Base-by-base conservation (phyloP, 2,888 invertebrate genomes). In the Tenthredo amoena region DNA sequence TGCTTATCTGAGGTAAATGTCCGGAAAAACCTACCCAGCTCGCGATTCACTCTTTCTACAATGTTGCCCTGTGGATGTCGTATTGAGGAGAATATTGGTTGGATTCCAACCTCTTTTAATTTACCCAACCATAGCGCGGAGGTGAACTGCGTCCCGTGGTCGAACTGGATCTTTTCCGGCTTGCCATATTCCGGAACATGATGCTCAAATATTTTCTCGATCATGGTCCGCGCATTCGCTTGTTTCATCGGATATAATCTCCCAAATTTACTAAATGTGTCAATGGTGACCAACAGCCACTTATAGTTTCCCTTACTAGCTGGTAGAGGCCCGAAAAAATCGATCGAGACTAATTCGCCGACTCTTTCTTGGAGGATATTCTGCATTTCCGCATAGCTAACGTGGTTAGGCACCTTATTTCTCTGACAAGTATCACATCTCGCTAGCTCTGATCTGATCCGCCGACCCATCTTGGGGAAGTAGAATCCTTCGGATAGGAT, bases 301-400 rank as follows among this genome's bases (percentile, higher is more conserved):
- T 34, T 18, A 18, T 55, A 79, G 9, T 79, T 50, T 21, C 79
- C 58, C 26, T 55, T 26, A 37, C 55, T 79, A 1, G 79, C 79
- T 3, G 79, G 58, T 9, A 79, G 31, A 9, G 79, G 79, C 18
- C 79, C 79, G 34, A 79, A 79, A 58, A 55, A 79, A 34, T 79
- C 79, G 6, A 79, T 79, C 3, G 79, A 79, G 1, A 79, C 40
- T 58, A 79, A n/a, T 4, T 79, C 58, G 7, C 58, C 58, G 3
- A 79, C 58, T 10, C n/a, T 58, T 0, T 34, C 12, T 1, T 37
- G 58, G 1, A 79, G 5, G 15, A 79, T 79, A 7, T 55, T 79
- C 6, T 79, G 79, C 79, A 58, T 79, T 26, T 79, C 18, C 0
- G 76, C 47, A 10, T 76, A 26, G 26, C 85, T 58, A 37, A 34